Evolutionary conservation across 2,888 invertebrate genomes (phyloP).

Genomic region (Thymelicus sylvestris): DNA sequence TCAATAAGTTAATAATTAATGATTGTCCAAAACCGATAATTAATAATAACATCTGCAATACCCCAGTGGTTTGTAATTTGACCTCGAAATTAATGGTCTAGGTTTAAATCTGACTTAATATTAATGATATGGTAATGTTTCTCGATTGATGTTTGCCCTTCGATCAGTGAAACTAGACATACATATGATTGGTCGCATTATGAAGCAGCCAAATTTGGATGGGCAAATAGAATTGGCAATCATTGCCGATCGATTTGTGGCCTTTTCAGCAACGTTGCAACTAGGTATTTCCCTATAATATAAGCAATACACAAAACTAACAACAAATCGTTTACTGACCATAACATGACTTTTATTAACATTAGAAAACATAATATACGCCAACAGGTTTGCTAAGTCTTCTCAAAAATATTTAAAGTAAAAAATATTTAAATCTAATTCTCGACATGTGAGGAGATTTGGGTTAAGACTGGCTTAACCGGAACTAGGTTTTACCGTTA

Average conservation of each 20-base stretch:
- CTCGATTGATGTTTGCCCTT: background rate
- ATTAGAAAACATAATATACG: too few relatives aligned
- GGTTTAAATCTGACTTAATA: background rate
- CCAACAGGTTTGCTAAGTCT: too few relatives aligned
- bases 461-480: background rate
- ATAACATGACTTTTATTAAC: too few relatives aligned
- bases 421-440: background rate
- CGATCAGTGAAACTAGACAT: background rate
- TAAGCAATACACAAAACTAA: too few relatives aligned
- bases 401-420: too few relatives aligned
- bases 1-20: conserved; percentile 1
- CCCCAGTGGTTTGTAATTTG: background rate
- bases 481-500: background rate
- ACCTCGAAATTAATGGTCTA: background rate
- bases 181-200: too few relatives aligned
- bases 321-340: too few relatives aligned
- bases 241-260: too few relatives aligned
- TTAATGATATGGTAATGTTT: background rate
- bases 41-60: background rate
- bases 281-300: too few relatives aligned
- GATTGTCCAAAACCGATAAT: background rate
- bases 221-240: too few relatives aligned
- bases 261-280: too few relatives aligned
- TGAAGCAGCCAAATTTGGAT: background rate
- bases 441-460: background rate